Conservation (phyloP, 2,797 vertebrate species). For the Paratrypauchen microcephalus region DNA sequence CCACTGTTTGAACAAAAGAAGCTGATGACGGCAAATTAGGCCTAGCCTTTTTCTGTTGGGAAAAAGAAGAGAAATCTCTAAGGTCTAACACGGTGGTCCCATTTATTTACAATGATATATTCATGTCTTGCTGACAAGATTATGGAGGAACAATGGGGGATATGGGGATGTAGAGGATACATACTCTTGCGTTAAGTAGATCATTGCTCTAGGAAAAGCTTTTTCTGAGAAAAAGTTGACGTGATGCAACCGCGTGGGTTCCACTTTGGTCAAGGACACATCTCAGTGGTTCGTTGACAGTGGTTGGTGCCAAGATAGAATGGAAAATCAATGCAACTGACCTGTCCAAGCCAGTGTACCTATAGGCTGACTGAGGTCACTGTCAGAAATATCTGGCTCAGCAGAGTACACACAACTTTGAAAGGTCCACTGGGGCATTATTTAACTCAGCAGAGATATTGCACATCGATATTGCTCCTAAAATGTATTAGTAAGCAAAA, state of each 20-base stretch:
- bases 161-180: slow-evolving; percentile 45
- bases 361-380: slow-evolving; percentile 77
- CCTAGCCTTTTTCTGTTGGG: slow-evolving; percentile 76
- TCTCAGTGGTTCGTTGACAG: slow-evolving; percentile 72
- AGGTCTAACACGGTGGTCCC: slow-evolving; percentile 79
- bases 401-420: slow-evolving; percentile 77
- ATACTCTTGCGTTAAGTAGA: slow-evolving; percentile 51
- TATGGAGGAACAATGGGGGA: slow-evolving; percentile 59
- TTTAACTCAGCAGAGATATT: slow-evolving; percentile 62
- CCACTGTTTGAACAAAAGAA: slow-evolving; percentile 82
- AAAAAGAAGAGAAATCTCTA: slow-evolving; percentile 69
- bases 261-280: slow-evolving; percentile 76
- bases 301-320: slow-evolving; percentile 76
- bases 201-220: slow-evolving; percentile 31
- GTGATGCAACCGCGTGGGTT: slow-evolving; percentile 50
- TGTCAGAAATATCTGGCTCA: slow-evolving; percentile 76
- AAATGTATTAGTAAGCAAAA: slow-evolving; percentile 20
- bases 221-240: slow-evolving; percentile 51
- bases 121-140: slow-evolving; percentile 66
- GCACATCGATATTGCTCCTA: slow-evolving; percentile 56
- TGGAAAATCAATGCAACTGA: slow-evolving; percentile 78
- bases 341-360: slow-evolving; percentile 75
- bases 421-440: slow-evolving; percentile 68
- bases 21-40: slow-evolving; percentile 85
- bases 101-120: slow-evolving; percentile 74